Base-by-base conservation (phyloP, 2,113 vertebrate genomes). In the Nansenia antarctica region DNA sequence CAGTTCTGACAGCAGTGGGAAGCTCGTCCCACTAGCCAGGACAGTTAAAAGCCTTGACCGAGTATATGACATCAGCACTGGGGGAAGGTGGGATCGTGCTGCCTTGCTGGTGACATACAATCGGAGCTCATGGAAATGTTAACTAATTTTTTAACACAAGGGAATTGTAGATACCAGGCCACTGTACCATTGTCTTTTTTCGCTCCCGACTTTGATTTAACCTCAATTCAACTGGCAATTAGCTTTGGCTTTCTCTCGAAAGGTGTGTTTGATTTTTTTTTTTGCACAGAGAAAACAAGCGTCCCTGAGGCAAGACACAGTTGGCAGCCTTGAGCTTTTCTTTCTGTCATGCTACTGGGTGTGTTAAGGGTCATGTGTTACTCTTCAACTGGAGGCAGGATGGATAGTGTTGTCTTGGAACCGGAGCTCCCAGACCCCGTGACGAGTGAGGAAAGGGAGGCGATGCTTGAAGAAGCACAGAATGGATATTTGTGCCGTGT, bases 391-490 rank as follows among this genome's bases (percentile, higher is more conserved):
- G 12, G 26, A 58, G 22, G 26, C 55, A 15, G 47, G 14, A 34
- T n/a, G n/a, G 26, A 53, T 9, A 45, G 5, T 52, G n/a, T 59
- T 69, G 22, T 54, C 9, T 73, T 42, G 27, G 26, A 63, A 31
- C 52, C 58, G 14, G 42, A 62, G 22, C 39, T 34, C 63, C 45
- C 45, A 15, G 31, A 63, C 57, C 59, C 49, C 58, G n/a, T 77
- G 31, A 73, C 47, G 2, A 66, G 72, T 20, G 31, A 42, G 39
- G 29, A 64, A 49, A 63, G 49, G 3, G 9, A 5, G 9, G 57
- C 1, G 26, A 66, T 58, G 24, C 20, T 64, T 22, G n/a, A 62
- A n/a, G 15, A 53, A 79, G 62, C 70, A 69, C 67, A 74, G 74
- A 65, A 49, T 45, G 72, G 62, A 60, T n/a, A 6, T 52, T 53